Percentiles rank a stretch among this genome's conserved stretches.
Conservation (phyloP, 92 coral and sea anemone species). For the Bergia puertoricense region DNA sequence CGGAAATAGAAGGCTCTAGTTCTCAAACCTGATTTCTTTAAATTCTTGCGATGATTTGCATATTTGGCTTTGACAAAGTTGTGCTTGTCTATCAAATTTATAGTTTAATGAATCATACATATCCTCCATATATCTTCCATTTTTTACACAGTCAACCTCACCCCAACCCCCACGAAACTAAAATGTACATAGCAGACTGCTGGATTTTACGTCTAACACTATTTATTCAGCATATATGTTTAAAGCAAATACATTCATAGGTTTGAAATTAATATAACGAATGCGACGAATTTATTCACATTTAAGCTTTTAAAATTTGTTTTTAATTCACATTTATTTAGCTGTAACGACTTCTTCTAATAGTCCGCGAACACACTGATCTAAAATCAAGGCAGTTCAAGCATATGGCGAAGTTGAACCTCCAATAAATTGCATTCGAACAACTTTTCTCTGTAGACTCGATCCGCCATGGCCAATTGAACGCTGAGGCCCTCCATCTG, state of each 20-base stretch:
- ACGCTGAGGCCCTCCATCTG: constrained; percentile 93
- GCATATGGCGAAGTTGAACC: constrained; percentile 87
- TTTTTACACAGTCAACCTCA: neutral
- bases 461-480: constrained; percentile 84
- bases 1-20: too few relatives aligned
- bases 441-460: constrained; percentile 91
- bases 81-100: too few relatives aligned
- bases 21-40: too few relatives aligned
- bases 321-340: neutral
- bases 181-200: neutral
- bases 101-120: too few relatives aligned
- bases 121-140: too few relatives aligned
- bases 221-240: constrained; percentile 12
- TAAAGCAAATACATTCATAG: neutral
- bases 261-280: neutral
- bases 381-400: constrained; percentile 44
- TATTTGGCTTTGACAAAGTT: too few relatives aligned
- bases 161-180: neutral
- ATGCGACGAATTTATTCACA: neutral
- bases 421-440: constrained; percentile 90
- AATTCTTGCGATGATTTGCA: too few relatives aligned
- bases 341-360: neutral
- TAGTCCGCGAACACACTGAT: neutral
- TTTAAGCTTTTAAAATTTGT: neutral
- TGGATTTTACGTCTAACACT: neutral